Conservation (phyloP, 2,888 invertebrate species). For the Caenorhabditis sp. region DNA sequence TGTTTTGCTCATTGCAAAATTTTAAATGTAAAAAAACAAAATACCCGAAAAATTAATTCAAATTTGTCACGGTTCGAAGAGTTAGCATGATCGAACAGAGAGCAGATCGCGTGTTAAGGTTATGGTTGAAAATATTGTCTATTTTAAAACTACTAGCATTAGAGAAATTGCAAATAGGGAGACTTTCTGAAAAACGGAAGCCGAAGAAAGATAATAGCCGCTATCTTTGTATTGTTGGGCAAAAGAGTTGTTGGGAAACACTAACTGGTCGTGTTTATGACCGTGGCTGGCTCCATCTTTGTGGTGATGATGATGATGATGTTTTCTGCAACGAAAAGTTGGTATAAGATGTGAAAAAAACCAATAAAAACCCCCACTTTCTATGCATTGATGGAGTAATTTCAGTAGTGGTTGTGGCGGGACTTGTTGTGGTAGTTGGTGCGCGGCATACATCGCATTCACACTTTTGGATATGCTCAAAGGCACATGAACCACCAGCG, state of each 20-base stretch:
- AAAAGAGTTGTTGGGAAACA: constrained; percentile 47
- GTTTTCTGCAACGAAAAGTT: constrained; percentile 17
- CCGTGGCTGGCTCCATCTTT: constrained; percentile 14
- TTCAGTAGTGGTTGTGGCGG: constrained; percentile 27
- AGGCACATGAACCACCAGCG: constrained; percentile 58
- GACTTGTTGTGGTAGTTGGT: constrained; percentile 39
- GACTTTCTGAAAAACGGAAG: too few relatives aligned
- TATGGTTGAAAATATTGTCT: not conserved
- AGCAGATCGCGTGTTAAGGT: not conserved
- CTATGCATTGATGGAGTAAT: constrained; percentile 38
- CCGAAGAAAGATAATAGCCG: constrained; percentile 34
- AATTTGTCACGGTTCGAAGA: constrained; percentile 32
- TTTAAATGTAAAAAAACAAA: too few relatives aligned
- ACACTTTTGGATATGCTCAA: constrained; percentile 56
- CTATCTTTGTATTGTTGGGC: constrained; percentile 47
- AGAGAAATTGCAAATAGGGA: not conserved
- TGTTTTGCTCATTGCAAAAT: too few relatives aligned
- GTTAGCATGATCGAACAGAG: constrained; percentile 15
- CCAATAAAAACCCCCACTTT: too few relatives aligned
- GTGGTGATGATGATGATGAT: constrained; percentile 47
- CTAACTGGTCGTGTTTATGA: constrained; percentile 41
- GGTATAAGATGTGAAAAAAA: not conserved
- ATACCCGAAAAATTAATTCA: constrained; percentile 16
- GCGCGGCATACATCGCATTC: constrained; percentile 61
- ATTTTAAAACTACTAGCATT: too few relatives aligned